Conservation (phyloP, 2,888 invertebrate genomes). For the Cheiracanthium punctorium region DNA sequence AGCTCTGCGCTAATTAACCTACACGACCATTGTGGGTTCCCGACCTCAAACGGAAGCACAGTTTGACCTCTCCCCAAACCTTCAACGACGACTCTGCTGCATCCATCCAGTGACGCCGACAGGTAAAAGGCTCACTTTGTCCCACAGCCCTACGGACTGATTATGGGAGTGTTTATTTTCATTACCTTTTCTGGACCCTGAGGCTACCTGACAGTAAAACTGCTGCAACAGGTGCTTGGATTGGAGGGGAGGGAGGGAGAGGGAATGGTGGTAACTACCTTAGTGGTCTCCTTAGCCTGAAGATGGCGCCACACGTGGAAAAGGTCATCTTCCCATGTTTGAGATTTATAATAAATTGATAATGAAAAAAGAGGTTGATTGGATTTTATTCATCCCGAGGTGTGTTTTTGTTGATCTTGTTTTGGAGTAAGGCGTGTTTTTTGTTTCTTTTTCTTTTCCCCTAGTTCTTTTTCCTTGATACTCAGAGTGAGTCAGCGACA, state of each 20-base stretch:
- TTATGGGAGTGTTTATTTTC: constrained; percentile 39
- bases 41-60: constrained; percentile 29
- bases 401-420: constrained; percentile 13
- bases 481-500: constrained; percentile 20
- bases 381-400: constrained; percentile 31
- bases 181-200: constrained; percentile 36
- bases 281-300: constrained; percentile 23
- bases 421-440: constrained; percentile 18
- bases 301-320: constrained; percentile 20
- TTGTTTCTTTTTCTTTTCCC: no score
- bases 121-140: constrained; percentile 42
- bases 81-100: constrained; percentile 2
- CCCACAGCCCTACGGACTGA: constrained; percentile 59
- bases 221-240: constrained; percentile 59
- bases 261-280: no score
- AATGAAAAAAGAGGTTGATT: constrained; percentile 65
- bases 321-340: constrained; percentile 64
- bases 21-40: constrained; percentile 1
- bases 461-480: neutral
- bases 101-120: neutral
- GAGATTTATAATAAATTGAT: constrained; percentile 29
- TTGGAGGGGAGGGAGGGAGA: neutral
- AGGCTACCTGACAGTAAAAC: constrained; percentile 8
- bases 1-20: neutral
- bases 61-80: constrained; percentile 14